A percentile compares a stretch with the other conserved stretches of the same genome.
phyloP scores from a whole-genome alignment of 2,888 invertebrate genomes.

The Galeruca laticollis region DNA sequence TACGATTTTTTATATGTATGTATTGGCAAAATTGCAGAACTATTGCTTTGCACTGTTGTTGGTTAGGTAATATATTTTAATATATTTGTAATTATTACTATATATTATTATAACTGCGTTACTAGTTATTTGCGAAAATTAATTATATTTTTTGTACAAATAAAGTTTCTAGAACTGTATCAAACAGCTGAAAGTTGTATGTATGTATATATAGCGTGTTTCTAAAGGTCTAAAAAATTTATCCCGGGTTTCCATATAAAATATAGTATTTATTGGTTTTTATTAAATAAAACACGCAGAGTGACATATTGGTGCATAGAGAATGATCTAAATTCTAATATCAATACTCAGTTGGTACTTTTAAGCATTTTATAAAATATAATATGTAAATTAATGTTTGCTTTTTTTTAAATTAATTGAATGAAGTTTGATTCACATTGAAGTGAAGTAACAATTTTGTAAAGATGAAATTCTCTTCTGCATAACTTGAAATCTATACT shows the following conservation, averaged over 20 bases:
- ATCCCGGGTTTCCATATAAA: constrained; percentile 3
- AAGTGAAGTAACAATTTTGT: too few relatives aligned
- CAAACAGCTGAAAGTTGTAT: constrained; percentile 43
- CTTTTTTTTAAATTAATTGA: too few relatives aligned
- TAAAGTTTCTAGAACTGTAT: constrained; percentile 44
- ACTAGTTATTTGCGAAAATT: constrained; percentile 57
- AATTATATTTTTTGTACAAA: constrained; percentile 59
- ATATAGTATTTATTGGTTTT: neutral
- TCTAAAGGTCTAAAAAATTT: constrained; percentile 35
- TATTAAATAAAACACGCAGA: neutral
- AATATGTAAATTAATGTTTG: too few relatives aligned
- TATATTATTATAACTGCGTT: constrained; percentile 56
- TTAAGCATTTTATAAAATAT: too few relatives aligned
- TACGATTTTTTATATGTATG: constrained; percentile 50
- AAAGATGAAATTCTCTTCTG: too few relatives aligned
- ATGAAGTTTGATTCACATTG: too few relatives aligned
- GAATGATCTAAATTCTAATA: neutral
- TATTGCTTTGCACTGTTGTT: constrained; percentile 61
- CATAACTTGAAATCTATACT: too few relatives aligned
- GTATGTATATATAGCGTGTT: constrained; percentile 43
- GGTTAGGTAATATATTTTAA: constrained; percentile 61
- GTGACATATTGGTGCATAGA: neutral
- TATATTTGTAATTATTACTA: constrained; percentile 59
- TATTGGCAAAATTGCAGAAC: constrained; percentile 43
- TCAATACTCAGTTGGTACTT: too few relatives aligned